phyloP scores from a whole-genome alignment of 1,140 invertebrate genomes.

The Lasioglossum albipes region DNA sequence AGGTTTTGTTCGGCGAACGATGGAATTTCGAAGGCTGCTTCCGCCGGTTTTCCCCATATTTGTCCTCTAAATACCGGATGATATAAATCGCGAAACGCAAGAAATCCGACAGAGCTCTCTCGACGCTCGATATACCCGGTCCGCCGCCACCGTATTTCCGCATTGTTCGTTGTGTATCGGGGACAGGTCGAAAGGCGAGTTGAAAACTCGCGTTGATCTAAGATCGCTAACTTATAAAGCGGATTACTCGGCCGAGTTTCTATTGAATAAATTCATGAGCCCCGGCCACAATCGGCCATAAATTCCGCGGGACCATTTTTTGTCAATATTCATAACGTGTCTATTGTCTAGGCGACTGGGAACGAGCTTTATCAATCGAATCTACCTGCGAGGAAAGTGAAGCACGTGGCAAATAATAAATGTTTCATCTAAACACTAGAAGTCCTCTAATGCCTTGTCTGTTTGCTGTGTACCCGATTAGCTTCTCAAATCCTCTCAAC shows the following conservation, averaged over 20 bases:
- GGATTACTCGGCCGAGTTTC: conserved; percentile 28
- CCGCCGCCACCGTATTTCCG: conserved; percentile 17
- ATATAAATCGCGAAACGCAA: conserved; percentile 22
- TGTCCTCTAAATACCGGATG: neutral
- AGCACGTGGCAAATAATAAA: too few relatives aligned
- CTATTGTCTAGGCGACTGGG: neutral
- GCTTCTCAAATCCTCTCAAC: too few relatives aligned
- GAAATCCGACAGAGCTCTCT: neutral
- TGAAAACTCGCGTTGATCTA: conserved; percentile 20
- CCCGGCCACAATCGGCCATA: conserved; percentile 52
- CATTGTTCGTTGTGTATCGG: conserved; percentile 28
- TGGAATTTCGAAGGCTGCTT: conserved; percentile 8
- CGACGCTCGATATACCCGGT: neutral
- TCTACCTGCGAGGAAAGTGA: neutral
- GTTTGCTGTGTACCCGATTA: too few relatives aligned
- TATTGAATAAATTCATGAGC: conserved; percentile 64
- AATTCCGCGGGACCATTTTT: conserved; percentile 47
- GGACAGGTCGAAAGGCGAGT: conserved; percentile 5
- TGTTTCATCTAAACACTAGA: too few relatives aligned
- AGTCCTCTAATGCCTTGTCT: too few relatives aligned
- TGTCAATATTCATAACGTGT: conserved; percentile 50
- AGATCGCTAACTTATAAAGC: conserved; percentile 38
- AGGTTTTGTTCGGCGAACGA: neutral
- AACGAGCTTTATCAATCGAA: neutral
- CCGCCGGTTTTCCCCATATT: neutral